These are phyloP conservation scores for Tromatobia lineatoria DNA, from an alignment of 2,888 invertebrate genomes.

Conservation along the genomic window DNA sequence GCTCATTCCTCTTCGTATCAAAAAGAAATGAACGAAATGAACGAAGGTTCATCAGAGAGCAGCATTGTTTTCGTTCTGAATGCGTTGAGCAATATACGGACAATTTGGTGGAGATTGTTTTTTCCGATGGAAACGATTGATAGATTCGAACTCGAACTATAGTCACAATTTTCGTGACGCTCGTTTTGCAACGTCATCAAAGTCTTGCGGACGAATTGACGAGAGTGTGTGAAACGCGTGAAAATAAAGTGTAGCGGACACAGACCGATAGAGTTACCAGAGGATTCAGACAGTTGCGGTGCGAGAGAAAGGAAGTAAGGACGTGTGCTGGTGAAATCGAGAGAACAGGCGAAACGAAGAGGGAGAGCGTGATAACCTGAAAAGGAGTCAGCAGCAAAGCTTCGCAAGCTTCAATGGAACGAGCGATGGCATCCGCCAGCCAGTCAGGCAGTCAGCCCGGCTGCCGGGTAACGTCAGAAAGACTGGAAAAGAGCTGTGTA, in stretches of 20 bases:
- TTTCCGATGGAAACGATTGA: background rate
- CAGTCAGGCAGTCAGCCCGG: conserved; percentile 11
- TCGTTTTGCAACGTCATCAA: conserved; percentile 15
- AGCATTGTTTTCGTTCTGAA: background rate
- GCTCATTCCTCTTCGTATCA: background rate
- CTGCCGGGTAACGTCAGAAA: conserved; percentile 33
- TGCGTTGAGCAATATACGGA: background rate
- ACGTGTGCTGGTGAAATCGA: conserved; percentile 11
- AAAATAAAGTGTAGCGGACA: conserved; percentile 19
- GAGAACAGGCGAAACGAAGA: conserved; percentile 24
- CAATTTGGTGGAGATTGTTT: conserved; percentile 7
- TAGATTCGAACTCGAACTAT: background rate
- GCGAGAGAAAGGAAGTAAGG: conserved; percentile 27
- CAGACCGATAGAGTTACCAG: conserved; percentile 15
- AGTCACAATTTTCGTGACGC: background rate
- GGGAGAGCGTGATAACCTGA: conserved; percentile 42
- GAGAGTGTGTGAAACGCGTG: conserved; percentile 2
- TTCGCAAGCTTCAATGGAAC: conserved; percentile 38
- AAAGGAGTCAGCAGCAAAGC: conserved; percentile 49
- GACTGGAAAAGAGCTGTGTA: conserved; percentile 26
- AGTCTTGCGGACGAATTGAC: background rate
- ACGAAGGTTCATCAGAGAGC: background rate
- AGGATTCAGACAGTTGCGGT: conserved; percentile 14
- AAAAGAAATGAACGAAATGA: background rate
- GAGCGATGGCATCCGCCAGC: conserved; percentile 35